These are phyloP conservation scores for Lota lota DNA, from an alignment of 2,113 vertebrate species.

Conservation along the genomic window DNA sequence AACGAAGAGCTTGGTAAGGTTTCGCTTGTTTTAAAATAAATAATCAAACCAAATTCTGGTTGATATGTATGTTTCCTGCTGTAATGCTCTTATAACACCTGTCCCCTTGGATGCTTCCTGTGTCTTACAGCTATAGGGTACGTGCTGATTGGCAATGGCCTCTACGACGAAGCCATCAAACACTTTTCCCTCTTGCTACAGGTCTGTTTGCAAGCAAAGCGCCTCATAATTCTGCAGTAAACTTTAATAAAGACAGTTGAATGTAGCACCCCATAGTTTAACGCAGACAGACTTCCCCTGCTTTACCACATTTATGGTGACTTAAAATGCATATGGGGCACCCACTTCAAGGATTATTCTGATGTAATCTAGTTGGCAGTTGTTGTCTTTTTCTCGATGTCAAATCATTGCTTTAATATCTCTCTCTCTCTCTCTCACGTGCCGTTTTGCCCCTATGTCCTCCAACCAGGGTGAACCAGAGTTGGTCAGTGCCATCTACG, in stretches of 20 bases:
- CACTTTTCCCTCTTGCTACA: slow-evolving; percentile 94
- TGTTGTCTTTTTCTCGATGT: background rate
- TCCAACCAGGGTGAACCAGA: slow-evolving; percentile 87
- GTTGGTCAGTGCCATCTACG: slow-evolving; percentile 95
- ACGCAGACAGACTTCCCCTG: no score
- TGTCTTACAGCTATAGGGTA: slow-evolving; percentile 87
- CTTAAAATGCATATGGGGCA: no score
- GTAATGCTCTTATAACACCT: background rate
- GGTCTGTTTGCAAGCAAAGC: slow-evolving; percentile 67
- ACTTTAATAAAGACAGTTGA: no score
- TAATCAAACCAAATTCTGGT: background rate
- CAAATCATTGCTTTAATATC: background rate
- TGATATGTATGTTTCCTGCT: background rate
- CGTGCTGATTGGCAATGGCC: slow-evolving; percentile 88
- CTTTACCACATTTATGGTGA: no score
- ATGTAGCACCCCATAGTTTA: no score
- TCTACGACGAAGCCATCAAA: slow-evolving; percentile 94
- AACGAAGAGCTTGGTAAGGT: slow-evolving; percentile 94
- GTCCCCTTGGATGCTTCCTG: slow-evolving; percentile 13
- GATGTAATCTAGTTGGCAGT: no score
- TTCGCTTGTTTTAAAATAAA: background rate
- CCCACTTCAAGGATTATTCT: no score
- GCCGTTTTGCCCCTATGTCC: slow-evolving; percentile 25
- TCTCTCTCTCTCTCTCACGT: background rate
- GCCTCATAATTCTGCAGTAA: no score